Conservation (phyloP, 2,888 invertebrate genomes). For the Thera britannica region DNA sequence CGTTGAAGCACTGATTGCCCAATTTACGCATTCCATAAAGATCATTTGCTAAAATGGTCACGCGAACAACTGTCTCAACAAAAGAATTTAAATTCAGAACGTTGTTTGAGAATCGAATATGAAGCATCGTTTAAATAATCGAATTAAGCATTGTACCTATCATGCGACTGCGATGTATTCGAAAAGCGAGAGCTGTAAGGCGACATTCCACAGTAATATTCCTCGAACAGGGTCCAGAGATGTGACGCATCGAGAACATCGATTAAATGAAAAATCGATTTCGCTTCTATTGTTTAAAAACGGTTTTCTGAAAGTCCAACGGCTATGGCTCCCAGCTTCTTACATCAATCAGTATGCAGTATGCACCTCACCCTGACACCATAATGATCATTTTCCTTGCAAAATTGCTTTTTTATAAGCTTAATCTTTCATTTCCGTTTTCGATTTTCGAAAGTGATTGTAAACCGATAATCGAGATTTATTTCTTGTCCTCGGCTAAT, state of each 20-base stretch:
- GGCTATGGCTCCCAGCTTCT: slow-evolving; percentile 22
- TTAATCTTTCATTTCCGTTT: slow-evolving; percentile 37
- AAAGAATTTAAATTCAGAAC: slow-evolving; percentile 26
- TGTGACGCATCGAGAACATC: slow-evolving; percentile 50
- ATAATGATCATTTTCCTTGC: slow-evolving; percentile 39
- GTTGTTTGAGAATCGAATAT: slow-evolving; percentile 43
- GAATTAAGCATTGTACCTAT: slow-evolving; percentile 42
- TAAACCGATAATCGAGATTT: slow-evolving; percentile 44
- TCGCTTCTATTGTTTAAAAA: slow-evolving; percentile 13
- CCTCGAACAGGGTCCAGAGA: slow-evolving; percentile 62
- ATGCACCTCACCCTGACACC: slow-evolving; percentile 35
- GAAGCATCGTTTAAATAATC: slow-evolving; percentile 48
- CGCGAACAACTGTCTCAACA: slow-evolving; percentile 24
- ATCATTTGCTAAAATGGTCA: slow-evolving; percentile 22
- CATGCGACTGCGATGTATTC: slow-evolving; percentile 41
- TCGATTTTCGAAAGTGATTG: slow-evolving; percentile 40
- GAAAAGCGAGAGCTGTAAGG: slow-evolving; percentile 76
- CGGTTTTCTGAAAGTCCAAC: slow-evolving; percentile 9
- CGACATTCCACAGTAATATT: slow-evolving; percentile 79
- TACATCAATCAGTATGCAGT: slow-evolving; percentile 20
- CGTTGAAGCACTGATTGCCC: slow-evolving; percentile 36
- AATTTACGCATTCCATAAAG: slow-evolving; percentile 43
- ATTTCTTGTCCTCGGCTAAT: slow-evolving; percentile 52
- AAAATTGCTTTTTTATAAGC: slow-evolving; percentile 30
- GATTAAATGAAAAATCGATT: slow-evolving; percentile 60